These are phyloP conservation scores for Neuroscelio doddi DNA, from an alignment of 2,888 invertebrate species.

Conservation along the genomic window DNA sequence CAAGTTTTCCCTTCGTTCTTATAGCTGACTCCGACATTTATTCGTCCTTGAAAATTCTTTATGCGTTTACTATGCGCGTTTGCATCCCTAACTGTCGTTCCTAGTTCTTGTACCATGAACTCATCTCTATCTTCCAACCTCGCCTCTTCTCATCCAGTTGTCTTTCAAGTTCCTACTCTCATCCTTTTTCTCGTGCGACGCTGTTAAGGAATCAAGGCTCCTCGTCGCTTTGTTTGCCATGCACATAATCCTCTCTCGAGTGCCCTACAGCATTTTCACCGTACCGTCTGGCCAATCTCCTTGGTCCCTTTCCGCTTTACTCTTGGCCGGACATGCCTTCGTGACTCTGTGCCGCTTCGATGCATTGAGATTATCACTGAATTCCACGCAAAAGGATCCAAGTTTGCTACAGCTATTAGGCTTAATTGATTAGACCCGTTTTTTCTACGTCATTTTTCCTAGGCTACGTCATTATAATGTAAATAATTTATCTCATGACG, in stretches of 20 bases:
- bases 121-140: conserved; percentile 34
- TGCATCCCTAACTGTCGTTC: conserved; percentile 62
- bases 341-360: conserved; percentile 33
- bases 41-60: conserved; percentile 68
- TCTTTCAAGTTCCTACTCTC: conserved; percentile 32
- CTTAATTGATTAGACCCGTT: conserved; percentile 27
- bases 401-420: conserved; percentile 35
- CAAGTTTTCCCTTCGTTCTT: conserved; percentile 7
- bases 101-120: conserved; percentile 38
- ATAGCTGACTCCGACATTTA: conserved; percentile 45
- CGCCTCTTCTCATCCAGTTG: conserved; percentile 24
- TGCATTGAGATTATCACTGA: conserved; percentile 39
- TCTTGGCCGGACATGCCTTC: conserved; percentile 44
- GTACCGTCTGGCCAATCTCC: conserved; percentile 21
- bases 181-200: conserved; percentile 40
- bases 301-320: conserved; percentile 43
- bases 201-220: conserved; percentile 43
- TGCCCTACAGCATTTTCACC: conserved; percentile 11
- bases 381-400: conserved; percentile 42
- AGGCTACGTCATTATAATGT: too few relatives aligned
- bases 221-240: conserved; percentile 44
- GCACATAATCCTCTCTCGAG: conserved; percentile 41
- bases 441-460: too few relatives aligned
- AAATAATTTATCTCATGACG: too few relatives aligned
- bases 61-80: conserved; percentile 63